These are phyloP conservation scores for Pimpla rufipes DNA, from an alignment of 2,888 invertebrate genomes.

Conservation along the genomic window DNA sequence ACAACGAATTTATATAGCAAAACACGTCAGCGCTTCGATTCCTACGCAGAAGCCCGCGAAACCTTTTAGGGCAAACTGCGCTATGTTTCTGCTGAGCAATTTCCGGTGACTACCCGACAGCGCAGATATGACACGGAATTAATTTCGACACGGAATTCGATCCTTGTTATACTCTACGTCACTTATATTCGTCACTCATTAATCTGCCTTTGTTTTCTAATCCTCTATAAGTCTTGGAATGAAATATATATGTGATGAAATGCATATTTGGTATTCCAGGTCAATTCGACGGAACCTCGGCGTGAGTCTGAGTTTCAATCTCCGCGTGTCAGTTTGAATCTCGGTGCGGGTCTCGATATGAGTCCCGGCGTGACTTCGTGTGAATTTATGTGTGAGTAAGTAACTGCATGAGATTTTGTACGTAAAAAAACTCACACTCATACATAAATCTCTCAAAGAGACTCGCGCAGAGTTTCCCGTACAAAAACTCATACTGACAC, in stretches of 20 bases:
- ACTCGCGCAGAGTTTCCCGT: too few species aligned
- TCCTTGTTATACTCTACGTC: neutral
- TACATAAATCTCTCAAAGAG: too few species aligned
- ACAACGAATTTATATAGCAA: neutral
- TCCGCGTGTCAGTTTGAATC: too few species aligned
- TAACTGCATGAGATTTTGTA: too few species aligned
- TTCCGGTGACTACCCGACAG: conserved; percentile 10
- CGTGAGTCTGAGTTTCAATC: too few species aligned
- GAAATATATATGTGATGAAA: neutral
- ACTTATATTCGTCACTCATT: conserved; percentile 19
- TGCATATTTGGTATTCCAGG: neutral
- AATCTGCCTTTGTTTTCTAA: neutral
- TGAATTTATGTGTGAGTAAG: too few species aligned
- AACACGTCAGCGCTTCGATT: conserved; percentile 23
- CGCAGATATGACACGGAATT: neutral
- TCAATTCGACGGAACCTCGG: too few species aligned
- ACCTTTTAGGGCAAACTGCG: conserved; percentile 19
- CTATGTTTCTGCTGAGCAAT: neutral
- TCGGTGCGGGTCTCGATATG: too few species aligned
- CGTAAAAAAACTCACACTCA: too few species aligned
- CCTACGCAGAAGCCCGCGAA: neutral
- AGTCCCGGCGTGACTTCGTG: too few species aligned
- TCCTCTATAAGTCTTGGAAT: neutral
- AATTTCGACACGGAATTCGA: conserved; percentile 6
- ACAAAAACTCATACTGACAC: too few species aligned